Conservation (phyloP, 2,888 invertebrate genomes). For the Amiota communis region DNA sequence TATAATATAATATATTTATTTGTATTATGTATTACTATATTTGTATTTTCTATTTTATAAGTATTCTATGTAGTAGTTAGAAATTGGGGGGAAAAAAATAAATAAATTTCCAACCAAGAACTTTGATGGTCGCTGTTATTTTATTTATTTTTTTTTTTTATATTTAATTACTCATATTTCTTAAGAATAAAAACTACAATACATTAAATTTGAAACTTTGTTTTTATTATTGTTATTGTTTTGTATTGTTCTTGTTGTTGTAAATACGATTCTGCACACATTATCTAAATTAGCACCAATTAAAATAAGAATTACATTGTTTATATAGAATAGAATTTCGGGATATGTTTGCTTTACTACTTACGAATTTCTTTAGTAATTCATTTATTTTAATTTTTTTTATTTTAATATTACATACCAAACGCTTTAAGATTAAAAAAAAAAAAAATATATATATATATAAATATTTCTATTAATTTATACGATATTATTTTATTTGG, state of each 20-base stretch:
- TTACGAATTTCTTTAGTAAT: conserved; percentile 15
- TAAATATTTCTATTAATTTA: not conserved
- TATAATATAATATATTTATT: too few species aligned
- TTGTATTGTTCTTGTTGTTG: too few species aligned
- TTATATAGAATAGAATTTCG: conserved; percentile 29
- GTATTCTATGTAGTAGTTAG: too few species aligned
- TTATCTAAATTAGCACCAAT: conserved; percentile 23
- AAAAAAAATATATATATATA: not conserved
- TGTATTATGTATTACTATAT: too few species aligned
- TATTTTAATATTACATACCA: not conserved
- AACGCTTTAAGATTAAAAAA: not conserved
- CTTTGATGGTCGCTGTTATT: too few species aligned
- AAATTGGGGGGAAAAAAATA: too few species aligned
- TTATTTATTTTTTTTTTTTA: too few species aligned
- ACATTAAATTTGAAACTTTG: too few species aligned
- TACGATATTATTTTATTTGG: not conserved
- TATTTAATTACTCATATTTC: conserved; percentile 21
- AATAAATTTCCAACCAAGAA: too few species aligned
- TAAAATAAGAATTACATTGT: conserved; percentile 33
- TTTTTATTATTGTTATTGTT: too few species aligned
- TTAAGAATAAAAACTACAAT: conserved; percentile 26
- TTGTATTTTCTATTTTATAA: too few species aligned
- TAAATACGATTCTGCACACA: not conserved
- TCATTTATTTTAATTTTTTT: not conserved
- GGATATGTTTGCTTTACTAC: conserved; percentile 28